These are phyloP conservation scores for Drosophila gaucha DNA, from an alignment of 2,888 invertebrate genomes.

Conservation along the genomic window DNA sequence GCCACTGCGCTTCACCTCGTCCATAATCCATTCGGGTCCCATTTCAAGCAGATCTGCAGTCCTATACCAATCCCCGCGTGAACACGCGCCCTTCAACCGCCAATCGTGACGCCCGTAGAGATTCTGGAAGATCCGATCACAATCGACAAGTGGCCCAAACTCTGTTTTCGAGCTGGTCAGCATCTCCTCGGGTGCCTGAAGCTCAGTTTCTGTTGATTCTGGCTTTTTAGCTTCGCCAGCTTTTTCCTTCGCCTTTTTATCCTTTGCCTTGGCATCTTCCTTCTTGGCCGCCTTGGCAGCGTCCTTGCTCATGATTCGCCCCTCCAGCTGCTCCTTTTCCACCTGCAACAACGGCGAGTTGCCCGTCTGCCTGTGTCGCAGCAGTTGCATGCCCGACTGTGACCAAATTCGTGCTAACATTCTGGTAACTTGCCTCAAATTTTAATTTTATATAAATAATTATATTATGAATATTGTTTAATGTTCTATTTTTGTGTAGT, in stretches of 20 bases:
- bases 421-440: not conserved
- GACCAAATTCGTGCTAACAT: conserved; percentile 12
- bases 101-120: conserved; percentile 99
- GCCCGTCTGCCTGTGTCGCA: not conserved
- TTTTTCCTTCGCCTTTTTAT: too few species aligned
- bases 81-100: conserved; percentile 94
- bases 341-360: too few species aligned
- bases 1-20: conserved; percentile 96
- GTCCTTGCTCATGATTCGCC: not conserved
- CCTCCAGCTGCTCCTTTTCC: not conserved
- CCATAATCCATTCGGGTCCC: conserved; percentile 98
- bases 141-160: conserved; percentile 93
- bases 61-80: conserved; percentile 98
- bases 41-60: conserved; percentile 97
- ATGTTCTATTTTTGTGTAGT: not conserved
- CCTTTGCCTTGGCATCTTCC: not conserved
- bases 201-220: not conserved
- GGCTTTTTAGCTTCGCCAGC: too few species aligned
- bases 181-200: conserved; percentile 82
- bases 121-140: conserved; percentile 98
- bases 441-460: not conserved
- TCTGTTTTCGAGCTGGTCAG: conserved; percentile 86
- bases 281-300: not conserved
- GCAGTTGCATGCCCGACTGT: not conserved
- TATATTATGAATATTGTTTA: not conserved